A percentile compares a stretch with the other conserved stretches of the same genome.
Evolutionary conservation across 2,888 invertebrate genomes (phyloP).

Genomic region (Zhuqinia jingwanae): DNA sequence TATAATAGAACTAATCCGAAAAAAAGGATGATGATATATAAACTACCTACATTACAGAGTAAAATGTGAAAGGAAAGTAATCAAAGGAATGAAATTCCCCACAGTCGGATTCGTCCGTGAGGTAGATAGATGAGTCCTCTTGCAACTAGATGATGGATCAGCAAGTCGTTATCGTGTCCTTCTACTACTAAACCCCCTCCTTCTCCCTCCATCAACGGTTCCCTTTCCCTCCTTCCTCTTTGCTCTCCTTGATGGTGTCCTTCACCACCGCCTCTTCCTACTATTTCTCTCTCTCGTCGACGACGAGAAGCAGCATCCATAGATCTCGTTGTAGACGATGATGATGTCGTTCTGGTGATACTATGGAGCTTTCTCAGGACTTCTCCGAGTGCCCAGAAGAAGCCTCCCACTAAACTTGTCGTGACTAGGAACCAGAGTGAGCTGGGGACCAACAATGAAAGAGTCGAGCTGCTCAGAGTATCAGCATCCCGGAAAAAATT

Average conservation of each 20-base stretch:
- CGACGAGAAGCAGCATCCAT: conserved; percentile 49
- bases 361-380: conserved; percentile 68
- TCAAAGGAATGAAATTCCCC: conserved; percentile 65
- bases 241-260: conserved; percentile 10
- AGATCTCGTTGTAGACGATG: conserved; percentile 34
- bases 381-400: conserved; percentile 73
- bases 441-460: conserved; percentile 49
- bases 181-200: conserved; percentile 45
- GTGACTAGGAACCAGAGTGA: conserved; percentile 72
- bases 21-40: not conserved
- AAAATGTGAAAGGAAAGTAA: conserved; percentile 14
- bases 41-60: not conserved
- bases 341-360: not conserved
- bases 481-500: conserved; percentile 7
- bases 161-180: conserved; percentile 51
- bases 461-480: conserved; percentile 27
- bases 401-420: conserved; percentile 70
- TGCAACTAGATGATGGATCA: conserved; percentile 56
- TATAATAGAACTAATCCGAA: no score
- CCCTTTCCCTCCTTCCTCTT: conserved; percentile 20
- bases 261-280: not conserved
- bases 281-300: conserved; percentile 24
- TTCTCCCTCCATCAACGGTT: conserved; percentile 44
- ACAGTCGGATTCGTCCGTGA: conserved; percentile 68
- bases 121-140: conserved; percentile 61